Evolutionary conservation across 2,113 vertebrate species (phyloP).

Genomic region (Crotalus viridis): DNA sequence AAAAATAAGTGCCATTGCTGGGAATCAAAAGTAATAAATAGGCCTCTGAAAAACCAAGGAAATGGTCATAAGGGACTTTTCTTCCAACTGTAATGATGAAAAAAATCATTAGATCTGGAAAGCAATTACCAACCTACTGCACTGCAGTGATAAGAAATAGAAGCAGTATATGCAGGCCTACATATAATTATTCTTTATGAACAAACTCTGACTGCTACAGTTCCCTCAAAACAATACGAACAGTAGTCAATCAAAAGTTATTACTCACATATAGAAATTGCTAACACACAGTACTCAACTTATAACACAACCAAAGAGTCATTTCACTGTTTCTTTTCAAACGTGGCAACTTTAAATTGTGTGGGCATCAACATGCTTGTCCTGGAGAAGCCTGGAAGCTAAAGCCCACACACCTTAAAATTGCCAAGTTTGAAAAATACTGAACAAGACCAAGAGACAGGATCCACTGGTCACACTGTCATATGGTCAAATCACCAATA

Average conservation of each 20-base stretch:
- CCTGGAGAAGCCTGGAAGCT: background rate
- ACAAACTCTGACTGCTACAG: background rate
- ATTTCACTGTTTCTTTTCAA: background rate
- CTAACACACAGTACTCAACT: background rate
- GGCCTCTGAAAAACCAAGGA: background rate
- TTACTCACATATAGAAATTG: background rate
- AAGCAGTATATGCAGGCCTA: background rate
- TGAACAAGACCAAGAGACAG: background rate
- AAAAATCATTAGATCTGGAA: background rate
- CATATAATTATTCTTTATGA: background rate
- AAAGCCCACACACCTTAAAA: background rate
- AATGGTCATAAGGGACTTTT: background rate
- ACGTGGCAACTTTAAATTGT: background rate
- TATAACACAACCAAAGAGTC: background rate
- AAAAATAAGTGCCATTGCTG: background rate
- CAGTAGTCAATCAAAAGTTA: background rate
- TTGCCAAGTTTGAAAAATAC: background rate
- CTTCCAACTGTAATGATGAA: background rate
- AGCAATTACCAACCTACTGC: background rate
- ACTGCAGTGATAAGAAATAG: background rate
- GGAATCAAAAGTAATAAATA: background rate
- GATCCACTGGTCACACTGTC: background rate
- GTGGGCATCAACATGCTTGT: background rate
- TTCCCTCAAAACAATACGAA: background rate
- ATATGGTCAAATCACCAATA: background rate